A percentile compares a stretch with the other conserved stretches of the same genome.
These are phyloP conservation scores for Ceratitis capitata DNA, from an alignment of 1,140 invertebrate genomes.

Conservation along the genomic window DNA sequence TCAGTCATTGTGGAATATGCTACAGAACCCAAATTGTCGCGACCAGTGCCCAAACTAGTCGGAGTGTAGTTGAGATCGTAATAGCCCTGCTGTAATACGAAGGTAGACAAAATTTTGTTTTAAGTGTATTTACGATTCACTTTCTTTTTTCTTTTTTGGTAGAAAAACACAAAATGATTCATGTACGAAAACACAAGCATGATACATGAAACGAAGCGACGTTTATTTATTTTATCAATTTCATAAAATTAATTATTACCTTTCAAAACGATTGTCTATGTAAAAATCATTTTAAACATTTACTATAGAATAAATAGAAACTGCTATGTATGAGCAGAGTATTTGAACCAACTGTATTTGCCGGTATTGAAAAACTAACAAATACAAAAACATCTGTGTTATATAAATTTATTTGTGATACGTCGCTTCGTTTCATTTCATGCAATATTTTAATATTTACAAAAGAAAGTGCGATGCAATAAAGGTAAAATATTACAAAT, in stretches of 20 bases:
- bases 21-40: conserved; percentile 76
- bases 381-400: no score
- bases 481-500: conserved; percentile 22
- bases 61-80: conserved; percentile 77
- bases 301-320: no score
- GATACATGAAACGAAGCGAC: neutral
- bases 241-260: no score
- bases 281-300: no score
- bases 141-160: no score
- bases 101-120: neutral
- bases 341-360: no score
- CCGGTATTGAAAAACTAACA: no score
- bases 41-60: conserved; percentile 70
- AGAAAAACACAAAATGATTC: neutral
- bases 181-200: neutral
- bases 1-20: conserved; percentile 79
- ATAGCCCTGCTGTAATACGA: conserved; percentile 66
- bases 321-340: no score
- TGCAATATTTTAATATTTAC: neutral
- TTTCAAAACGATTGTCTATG: no score
- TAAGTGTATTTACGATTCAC: conserved; percentile 9
- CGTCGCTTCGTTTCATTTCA: neutral
- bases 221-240: no score
- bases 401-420: no score
- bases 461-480: conserved; percentile 34